These are phyloP conservation scores for Mormyrops boulengeri DNA, from an alignment of 2,797 vertebrate genomes.

Conservation along the genomic window DNA sequence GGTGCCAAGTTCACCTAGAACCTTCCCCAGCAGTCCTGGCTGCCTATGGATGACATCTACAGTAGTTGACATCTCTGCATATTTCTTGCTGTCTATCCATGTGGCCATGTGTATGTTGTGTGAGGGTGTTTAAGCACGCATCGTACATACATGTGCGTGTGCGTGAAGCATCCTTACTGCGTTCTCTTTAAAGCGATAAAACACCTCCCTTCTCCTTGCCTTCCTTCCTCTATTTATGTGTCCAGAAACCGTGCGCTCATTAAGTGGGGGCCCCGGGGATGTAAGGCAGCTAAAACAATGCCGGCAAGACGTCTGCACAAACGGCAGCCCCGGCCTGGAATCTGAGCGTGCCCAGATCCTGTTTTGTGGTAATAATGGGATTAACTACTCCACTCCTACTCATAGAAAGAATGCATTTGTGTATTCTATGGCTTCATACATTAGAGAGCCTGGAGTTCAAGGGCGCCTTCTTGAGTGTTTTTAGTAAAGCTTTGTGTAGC, in stretches of 20 bases:
- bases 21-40: background rate
- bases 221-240: conserved; percentile 15
- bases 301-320: background rate
- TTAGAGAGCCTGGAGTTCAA: background rate
- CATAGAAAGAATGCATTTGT: background rate
- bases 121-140: background rate
- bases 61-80: background rate
- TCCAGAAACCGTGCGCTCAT: conserved; percentile 19
- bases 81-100: background rate
- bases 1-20: background rate
- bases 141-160: conserved; percentile 20
- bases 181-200: conserved; percentile 11
- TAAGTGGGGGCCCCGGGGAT: conserved; percentile 4
- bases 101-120: background rate
- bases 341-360: background rate
- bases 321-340: background rate
- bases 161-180: background rate
- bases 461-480: background rate
- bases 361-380: conserved; percentile 3
- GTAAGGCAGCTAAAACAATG: conserved; percentile 14
- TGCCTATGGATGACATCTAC: background rate
- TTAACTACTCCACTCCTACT: conserved; percentile 6
- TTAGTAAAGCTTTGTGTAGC: background rate
- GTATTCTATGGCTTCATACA: background rate
- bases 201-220: background rate